A percentile compares a stretch with the other conserved stretches of the same genome.
These are phyloP conservation scores for Apodemus speciosus DNA, from an alignment of 2,113 vertebrate genomes.

Conservation along the genomic window DNA sequence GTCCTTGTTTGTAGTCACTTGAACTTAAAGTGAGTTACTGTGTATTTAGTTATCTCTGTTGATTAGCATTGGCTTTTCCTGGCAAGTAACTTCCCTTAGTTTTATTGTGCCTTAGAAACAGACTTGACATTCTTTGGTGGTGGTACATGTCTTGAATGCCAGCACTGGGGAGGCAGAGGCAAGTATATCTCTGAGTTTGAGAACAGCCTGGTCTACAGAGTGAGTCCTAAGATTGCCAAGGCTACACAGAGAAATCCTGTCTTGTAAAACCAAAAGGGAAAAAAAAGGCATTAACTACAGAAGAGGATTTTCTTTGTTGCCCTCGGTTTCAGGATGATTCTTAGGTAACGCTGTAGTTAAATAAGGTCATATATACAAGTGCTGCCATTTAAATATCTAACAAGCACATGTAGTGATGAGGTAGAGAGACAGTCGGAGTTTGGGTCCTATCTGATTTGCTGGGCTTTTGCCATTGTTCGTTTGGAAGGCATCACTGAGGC, in stretches of 20 bases:
- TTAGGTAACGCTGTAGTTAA: neutral
- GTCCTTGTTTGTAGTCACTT: neutral
- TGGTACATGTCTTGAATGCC: neutral
- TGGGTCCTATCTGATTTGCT: neutral
- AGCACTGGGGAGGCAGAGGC: neutral
- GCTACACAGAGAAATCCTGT: neutral
- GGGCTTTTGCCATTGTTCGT: neutral
- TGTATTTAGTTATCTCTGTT: neutral
- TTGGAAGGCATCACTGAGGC: neutral
- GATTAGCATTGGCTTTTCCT: no score
- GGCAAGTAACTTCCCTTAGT: neutral
- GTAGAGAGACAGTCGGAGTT: no score
- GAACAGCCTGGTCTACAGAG: neutral
- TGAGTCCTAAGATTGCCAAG: neutral
- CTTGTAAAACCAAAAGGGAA: neutral
- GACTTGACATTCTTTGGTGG: neutral
- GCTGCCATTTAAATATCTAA: neutral
- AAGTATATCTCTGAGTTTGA: neutral
- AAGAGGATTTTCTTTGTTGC: neutral
- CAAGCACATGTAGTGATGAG: no score
- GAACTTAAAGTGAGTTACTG: neutral
- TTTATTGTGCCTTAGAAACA: neutral
- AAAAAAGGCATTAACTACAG: neutral
- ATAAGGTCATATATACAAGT: neutral
- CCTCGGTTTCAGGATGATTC: neutral